Base-by-base conservation (phyloP, 1,140 invertebrate species). In the Neodiprion fabricii region DNA sequence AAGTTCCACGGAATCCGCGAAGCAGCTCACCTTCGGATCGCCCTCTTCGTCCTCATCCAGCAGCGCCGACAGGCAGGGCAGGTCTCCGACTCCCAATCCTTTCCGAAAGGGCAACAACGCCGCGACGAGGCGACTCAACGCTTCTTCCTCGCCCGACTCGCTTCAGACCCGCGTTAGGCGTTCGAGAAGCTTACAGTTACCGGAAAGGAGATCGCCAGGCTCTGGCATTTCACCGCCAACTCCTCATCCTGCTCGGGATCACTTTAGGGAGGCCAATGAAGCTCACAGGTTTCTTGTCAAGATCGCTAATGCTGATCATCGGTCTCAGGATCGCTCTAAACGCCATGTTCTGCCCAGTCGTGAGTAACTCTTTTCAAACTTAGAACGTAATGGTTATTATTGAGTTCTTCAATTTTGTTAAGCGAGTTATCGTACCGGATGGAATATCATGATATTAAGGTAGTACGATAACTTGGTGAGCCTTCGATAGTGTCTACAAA, bases 181-280 rank as follows among this genome's bases (percentile, higher is more conserved):
- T 17, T 91, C 90, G 1, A 82, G 89, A 21, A 91, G 90, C 79
- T 84, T 92, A 49, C 91, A 91, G 78, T 81, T 91, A 14, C 90
- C 90, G 0, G 90, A 91, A 77, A 89, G 89, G 75, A 88, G 87
- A 69, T 88, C 88, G 1, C 88, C 88, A 0, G 82, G 82, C 9
- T 79, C 82, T 67, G 72, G 73, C 11, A 40, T 40, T 40, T 61
- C 81, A 48, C 73, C 75, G 21, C 77, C 82, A 3, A 23, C 70
- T 67, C 28, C 28, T 40, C 80, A 83, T 67, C 80, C 80, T 70
- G 53, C 76, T 68, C 76, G 84, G 67, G 84, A 87, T 66, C 82
- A 84, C 61, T 82, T 83, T 9, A 77, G 81, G 48, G 85, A 86
- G 53, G 77, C 81, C 1, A 86, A 82, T 72, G 89, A 90, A 48